phyloP scores from a whole-genome alignment of 2,888 invertebrate species.

The Acleris cristana region DNA sequence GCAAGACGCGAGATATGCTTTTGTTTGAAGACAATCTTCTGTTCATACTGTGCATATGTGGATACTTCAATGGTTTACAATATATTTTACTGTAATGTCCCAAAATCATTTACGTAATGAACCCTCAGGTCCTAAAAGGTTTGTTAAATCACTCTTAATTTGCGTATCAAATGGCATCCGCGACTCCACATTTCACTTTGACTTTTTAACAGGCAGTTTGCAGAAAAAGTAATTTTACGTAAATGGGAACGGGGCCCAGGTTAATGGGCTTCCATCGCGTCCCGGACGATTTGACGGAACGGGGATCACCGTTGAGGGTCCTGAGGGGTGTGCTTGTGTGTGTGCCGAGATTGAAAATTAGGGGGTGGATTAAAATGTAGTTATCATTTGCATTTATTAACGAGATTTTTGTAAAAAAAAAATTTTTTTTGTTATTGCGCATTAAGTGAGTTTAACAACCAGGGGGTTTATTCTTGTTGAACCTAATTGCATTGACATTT shows the following conservation, averaged over 20 bases:
- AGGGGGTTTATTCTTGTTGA: no score
- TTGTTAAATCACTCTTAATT: conserved; percentile 35
- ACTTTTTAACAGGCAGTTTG: conserved; percentile 46
- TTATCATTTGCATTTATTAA: not conserved
- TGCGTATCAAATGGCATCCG: conserved; percentile 35
- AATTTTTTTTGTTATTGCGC: no score
- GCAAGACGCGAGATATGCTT: no score
- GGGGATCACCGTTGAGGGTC: conserved; percentile 8
- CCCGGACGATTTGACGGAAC: conserved; percentile 47
- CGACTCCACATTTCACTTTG: conserved; percentile 37
- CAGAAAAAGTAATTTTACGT: conserved; percentile 56
- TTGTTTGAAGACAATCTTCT: no score
- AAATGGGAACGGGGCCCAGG: conserved; percentile 51
- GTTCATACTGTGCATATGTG: no score
- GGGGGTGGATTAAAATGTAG: conserved; percentile 3
- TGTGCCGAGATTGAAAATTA: conserved; percentile 18
- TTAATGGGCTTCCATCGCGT: conserved; percentile 51
- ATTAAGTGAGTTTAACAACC: no score
- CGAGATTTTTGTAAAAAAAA: no score
- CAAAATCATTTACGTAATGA: conserved; percentile 16
- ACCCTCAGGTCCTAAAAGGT: conserved; percentile 20
- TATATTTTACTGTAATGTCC: no score
- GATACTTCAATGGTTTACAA: no score
- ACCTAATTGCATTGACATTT: no score
- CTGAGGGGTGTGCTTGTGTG: conserved; percentile 4